Evolutionary conservation across 2,113 vertebrate species (phyloP).

Genomic region (Vombatus ursinus): DNA sequence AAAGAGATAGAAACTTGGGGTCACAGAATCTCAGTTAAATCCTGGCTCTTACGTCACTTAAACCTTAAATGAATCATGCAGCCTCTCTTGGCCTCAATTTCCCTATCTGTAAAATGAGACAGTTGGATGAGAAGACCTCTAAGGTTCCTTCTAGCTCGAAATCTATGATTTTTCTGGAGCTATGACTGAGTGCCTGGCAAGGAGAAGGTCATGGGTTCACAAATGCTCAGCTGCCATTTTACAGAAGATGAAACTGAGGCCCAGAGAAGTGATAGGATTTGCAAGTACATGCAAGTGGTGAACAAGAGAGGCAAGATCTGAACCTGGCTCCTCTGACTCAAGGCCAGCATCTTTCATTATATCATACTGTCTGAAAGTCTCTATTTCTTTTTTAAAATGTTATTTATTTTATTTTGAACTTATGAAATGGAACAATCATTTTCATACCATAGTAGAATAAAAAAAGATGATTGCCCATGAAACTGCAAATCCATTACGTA

Average conservation of each 20-base stretch:
- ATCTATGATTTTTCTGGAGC: neutral
- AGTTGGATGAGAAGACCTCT: neutral
- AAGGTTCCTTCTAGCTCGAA: neutral
- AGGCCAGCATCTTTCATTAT: neutral
- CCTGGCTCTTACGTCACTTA: neutral
- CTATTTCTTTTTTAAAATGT: too few relatives aligned
- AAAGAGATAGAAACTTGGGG: neutral
- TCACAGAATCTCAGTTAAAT: neutral
- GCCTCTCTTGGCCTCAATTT: neutral
- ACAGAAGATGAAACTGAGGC: neutral
- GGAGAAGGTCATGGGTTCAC: neutral
- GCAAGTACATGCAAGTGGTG: neutral
- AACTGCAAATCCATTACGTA: neutral
- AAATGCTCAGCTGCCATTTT: neutral
- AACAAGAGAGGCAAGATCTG: neutral
- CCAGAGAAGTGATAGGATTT: neutral
- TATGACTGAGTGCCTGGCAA: neutral
- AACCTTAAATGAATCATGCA: neutral
- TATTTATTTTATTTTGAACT: too few relatives aligned
- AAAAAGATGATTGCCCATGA: too few relatives aligned
- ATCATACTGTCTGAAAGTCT: neutral
- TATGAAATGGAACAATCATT: too few relatives aligned
- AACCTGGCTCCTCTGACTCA: neutral
- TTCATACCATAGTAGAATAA: too few relatives aligned
- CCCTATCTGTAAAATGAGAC: neutral